phyloP scores from a whole-genome alignment of 1,140 invertebrate genomes.

The Prorops nasuta region DNA sequence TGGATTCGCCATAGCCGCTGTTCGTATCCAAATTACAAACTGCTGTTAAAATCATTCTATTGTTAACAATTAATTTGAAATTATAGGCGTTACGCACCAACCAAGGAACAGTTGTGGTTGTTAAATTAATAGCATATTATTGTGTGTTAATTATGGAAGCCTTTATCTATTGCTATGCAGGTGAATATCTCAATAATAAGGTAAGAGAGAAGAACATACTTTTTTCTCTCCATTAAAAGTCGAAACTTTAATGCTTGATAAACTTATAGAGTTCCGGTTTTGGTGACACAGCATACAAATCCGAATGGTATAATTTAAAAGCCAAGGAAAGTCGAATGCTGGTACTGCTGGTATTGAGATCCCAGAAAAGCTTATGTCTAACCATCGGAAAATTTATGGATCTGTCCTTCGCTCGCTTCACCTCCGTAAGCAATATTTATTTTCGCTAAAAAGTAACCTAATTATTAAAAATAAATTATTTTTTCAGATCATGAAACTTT shows the following conservation, averaged over 20 bases:
- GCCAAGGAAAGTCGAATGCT: background rate
- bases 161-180: background rate
- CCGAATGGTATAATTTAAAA: background rate
- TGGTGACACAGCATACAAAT: background rate
- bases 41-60: too few relatives aligned
- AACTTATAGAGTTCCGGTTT: background rate
- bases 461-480: background rate
- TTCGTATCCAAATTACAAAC: conserved; percentile 15
- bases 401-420: background rate
- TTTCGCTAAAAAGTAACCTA: too few relatives aligned
- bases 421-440: too few relatives aligned
- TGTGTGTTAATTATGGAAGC: background rate
- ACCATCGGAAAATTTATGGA: background rate
- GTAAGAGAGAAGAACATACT: background rate
- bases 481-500: conserved; percentile 13
- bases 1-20: conserved; percentile 16
- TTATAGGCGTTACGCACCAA: background rate
- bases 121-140: background rate
- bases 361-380: background rate
- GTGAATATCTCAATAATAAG: background rate
- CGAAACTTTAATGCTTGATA: too few relatives aligned
- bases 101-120: background rate
- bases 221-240: background rate
- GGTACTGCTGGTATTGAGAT: background rate
- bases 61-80: too few relatives aligned